Evolutionary conservation across 2,113 vertebrate species (phyloP), one percentile per base, ranked within the genome.

Genomic region (Phaethon lepturus): DNA sequence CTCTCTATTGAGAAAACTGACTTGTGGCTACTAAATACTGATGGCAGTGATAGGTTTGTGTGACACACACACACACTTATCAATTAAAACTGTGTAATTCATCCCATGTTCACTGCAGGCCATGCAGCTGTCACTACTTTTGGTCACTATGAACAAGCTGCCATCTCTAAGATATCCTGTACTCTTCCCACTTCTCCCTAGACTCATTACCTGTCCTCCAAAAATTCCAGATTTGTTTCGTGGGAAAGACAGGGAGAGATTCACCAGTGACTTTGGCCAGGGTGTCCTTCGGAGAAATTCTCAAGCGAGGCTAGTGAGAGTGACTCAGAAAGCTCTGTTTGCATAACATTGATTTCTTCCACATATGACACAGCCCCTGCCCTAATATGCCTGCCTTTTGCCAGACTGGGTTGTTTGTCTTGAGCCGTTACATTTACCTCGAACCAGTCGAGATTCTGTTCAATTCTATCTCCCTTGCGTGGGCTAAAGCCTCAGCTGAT

Each of bases 321-420:
- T 75, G 86, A 80, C 76, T 95, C 89, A 82, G 80, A 94, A 86
- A 60, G 35, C 40, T 69, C 72, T 79, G 79, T 75, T 80, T 89
- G 62, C 4, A 0, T 74, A 95, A 72, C 64, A 33, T 47, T n/a
- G 52, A 84, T 96, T 95, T 87, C 89, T 93, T 96, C 83, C 0
- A 1, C 64, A 0, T 76, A 11, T 40, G 84, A 56, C 69, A 52
- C 66, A 79, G 81, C 13, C 56, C 44, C 38, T 87, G 77, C 33
- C 73, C 89, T 59, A 81, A 29, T 20, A 17, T 0, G 0, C 64
- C 83, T 60, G 38, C 11, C 52, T 85, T 67, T 84, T 73, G 45
- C 64, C 68, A 52, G 68, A 10, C 58, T 56, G 5, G 0, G 10
- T 33, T 76, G 31, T 69, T 93, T 68, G 33, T 56, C 93, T 85